A percentile compares a stretch with the other conserved stretches of the same genome.
Conservation (phyloP, 1,140 invertebrate species). For the Pararge aegeria region DNA sequence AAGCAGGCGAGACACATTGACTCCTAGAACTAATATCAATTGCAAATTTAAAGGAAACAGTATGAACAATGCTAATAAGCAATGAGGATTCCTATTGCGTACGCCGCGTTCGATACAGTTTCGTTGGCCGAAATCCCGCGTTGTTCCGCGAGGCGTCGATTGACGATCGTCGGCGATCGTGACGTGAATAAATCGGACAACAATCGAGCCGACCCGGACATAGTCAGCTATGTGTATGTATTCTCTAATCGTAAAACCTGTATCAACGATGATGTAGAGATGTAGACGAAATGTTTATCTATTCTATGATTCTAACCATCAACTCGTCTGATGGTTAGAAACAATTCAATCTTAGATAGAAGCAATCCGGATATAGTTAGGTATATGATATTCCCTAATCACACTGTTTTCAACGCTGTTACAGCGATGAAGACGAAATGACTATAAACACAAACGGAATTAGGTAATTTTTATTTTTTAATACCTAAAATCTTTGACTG, state of each 20-base stretch:
- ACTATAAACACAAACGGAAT: neutral
- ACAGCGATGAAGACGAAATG: neutral
- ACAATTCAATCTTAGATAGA: too few relatives aligned
- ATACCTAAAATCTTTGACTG: too few relatives aligned
- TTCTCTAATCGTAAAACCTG: too few relatives aligned
- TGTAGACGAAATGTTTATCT: too few relatives aligned
- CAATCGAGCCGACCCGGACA: slow-evolving; percentile 50
- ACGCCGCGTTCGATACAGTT: slow-evolving; percentile 47
- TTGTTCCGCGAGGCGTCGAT: slow-evolving; percentile 63
- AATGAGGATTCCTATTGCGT: slow-evolving; percentile 45
- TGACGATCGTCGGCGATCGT: slow-evolving; percentile 43
- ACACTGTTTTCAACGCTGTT: neutral
- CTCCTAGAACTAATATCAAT: slow-evolving; percentile 73
- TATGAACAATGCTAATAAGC: slow-evolving; percentile 36
- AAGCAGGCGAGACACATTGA: slow-evolving; percentile 57
- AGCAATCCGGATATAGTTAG: too few relatives aligned
- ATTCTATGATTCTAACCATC: too few relatives aligned
- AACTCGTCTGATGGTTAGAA: too few relatives aligned
- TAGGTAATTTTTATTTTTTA: neutral
- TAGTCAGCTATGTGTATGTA: too few relatives aligned
- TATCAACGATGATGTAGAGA: too few relatives aligned
- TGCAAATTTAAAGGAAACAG: slow-evolving; percentile 60
- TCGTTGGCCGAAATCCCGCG: slow-evolving; percentile 50
- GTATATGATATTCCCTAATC: too few relatives aligned
- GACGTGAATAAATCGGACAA: slow-evolving; percentile 45